Percentiles rank a stretch among this genome's conserved stretches.
Evolutionary conservation across 1,140 invertebrate genomes (phyloP).

Genomic region (Platorchestia sp.): DNA sequence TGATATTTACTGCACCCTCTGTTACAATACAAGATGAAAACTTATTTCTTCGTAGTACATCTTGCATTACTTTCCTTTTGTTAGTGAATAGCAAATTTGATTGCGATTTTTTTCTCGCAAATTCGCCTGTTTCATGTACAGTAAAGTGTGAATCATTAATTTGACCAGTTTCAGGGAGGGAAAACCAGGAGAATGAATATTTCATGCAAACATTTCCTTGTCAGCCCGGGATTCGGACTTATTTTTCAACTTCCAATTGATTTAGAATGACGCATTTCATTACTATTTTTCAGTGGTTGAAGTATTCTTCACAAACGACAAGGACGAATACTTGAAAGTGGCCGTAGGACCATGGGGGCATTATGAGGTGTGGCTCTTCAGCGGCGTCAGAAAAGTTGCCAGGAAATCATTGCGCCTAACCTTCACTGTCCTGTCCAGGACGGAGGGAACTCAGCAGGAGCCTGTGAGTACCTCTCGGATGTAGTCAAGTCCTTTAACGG

Average conservation of each 20-base stretch:
- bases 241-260: neutral
- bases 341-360: slow-evolving; percentile 73
- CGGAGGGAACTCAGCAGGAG: neutral
- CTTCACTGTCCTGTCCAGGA: neutral
- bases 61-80: no score
- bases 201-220: neutral
- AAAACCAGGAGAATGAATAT: neutral
- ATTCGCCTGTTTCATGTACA: no score
- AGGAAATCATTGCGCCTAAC: neutral
- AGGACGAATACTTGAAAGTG: slow-evolving; percentile 73
- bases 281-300: slow-evolving; percentile 72
- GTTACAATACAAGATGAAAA: no score
- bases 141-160: neutral
- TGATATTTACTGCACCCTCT: no score
- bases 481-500: neutral
- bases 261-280: neutral
- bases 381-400: neutral
- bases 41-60: no score
- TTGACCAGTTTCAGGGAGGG: neutral
- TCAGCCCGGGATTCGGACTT: neutral
- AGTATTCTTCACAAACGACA: slow-evolving; percentile 72
- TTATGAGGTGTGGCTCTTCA: neutral
- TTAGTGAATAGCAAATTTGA: no score
- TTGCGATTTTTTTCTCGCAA: no score
- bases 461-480: neutral